Evolutionary conservation across 2,888 invertebrate genomes (phyloP).

Genomic region (Hyles lineata): DNA sequence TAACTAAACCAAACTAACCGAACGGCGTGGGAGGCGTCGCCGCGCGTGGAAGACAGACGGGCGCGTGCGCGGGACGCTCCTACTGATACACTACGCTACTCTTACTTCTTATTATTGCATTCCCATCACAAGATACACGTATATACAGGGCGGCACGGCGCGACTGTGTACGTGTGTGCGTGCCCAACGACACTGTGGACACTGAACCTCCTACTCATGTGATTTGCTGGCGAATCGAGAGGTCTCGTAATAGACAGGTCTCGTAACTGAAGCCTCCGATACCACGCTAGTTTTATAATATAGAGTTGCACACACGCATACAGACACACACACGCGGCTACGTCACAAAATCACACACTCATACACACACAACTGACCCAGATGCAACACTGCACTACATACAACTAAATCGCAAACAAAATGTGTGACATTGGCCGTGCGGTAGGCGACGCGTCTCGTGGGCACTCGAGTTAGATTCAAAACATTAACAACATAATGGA

Average conservation of each 20-base stretch:
- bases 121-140: slow-evolving; percentile 6
- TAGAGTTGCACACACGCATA: neutral
- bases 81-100: neutral
- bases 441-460: neutral
- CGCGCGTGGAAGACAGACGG: neutral
- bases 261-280: too few relatives aligned
- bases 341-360: neutral
- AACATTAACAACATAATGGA: slow-evolving; percentile 15
- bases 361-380: neutral
- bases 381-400: neutral
- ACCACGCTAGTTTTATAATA: neutral
- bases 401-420: neutral
- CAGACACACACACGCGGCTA: neutral
- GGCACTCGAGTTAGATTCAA: neutral
- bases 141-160: neutral
- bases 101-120: slow-evolving; percentile 11
- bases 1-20: neutral
- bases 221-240: too few relatives aligned
- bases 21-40: neutral
- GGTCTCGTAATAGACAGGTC: too few relatives aligned
- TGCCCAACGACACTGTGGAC: neutral
- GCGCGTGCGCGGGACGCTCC: neutral
- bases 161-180: neutral
- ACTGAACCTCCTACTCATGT: neutral
- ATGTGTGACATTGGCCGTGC: neutral